These are phyloP conservation scores for Artemisiospiza belli DNA, from an alignment of 2,113 vertebrate genomes.

Conservation along the genomic window DNA sequence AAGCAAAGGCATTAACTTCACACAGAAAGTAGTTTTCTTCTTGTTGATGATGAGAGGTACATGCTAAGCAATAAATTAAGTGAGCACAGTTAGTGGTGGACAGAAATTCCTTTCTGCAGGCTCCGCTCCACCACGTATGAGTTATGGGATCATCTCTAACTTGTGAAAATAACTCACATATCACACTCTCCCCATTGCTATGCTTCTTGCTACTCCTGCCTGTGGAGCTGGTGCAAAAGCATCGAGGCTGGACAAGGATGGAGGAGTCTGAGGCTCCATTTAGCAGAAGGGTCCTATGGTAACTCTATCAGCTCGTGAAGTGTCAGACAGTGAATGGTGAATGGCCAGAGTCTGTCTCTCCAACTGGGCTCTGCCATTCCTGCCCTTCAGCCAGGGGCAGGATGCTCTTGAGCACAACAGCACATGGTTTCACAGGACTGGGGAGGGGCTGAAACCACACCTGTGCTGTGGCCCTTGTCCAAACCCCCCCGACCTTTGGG, in stretches of 20 bases:
- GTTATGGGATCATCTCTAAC: constrained; percentile 50
- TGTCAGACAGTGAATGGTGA: neutral
- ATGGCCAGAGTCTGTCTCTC: neutral
- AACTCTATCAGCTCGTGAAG: neutral
- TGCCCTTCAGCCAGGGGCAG: neutral
- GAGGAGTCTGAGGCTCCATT: neutral
- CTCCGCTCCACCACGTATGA: constrained; percentile 45
- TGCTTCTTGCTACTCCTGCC: neutral
- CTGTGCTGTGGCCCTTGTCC: neutral
- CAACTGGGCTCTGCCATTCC: neutral
- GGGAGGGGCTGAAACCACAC: neutral
- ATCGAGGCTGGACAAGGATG: neutral
- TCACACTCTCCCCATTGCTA: neutral
- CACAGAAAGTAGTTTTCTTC: neutral
- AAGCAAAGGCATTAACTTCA: neutral
- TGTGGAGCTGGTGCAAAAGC: neutral
- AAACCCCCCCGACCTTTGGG: neutral
- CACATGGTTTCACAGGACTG: neutral
- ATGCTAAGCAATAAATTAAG: constrained; percentile 53
- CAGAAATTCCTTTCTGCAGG: constrained; percentile 53
- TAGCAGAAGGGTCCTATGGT: neutral
- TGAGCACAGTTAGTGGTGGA: constrained; percentile 8
- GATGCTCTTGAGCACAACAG: neutral
- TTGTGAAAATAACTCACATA: constrained; percentile 70
- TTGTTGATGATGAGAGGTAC: constrained; percentile 31